Percentiles rank a stretch among this genome's conserved stretches.
Conservation (phyloP, 1,140 invertebrate species). For the Pentalonia nigronervosa region DNA sequence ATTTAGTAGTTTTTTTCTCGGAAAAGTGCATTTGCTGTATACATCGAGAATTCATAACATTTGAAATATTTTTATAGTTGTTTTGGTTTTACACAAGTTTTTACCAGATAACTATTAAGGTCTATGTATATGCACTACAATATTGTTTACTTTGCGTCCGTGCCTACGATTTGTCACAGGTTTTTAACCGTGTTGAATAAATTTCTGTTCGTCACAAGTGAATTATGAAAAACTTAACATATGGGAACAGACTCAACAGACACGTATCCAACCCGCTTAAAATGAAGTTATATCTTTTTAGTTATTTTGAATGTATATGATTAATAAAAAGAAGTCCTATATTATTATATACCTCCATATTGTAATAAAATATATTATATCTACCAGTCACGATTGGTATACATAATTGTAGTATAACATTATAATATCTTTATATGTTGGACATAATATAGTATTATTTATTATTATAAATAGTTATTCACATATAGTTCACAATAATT, state of each 20-base stretch:
- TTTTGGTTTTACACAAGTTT: neutral
- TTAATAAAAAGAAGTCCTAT: neutral
- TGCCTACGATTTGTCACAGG: neutral
- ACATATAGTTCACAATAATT: no score
- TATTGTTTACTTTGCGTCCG: neutral
- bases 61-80: neutral
- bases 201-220: neutral
- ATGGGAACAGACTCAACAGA: neutral
- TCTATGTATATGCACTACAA: no score
- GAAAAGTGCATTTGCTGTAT: no score
- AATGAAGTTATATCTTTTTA: neutral
- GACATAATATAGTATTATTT: neutral
- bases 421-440: neutral
- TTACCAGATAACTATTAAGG: neutral
- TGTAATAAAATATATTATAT: no score
- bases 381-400: neutral
- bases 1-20: neutral
- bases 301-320: neutral
- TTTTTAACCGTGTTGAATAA: neutral
- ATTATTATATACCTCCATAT: neutral
- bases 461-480: neutral
- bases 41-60: neutral
- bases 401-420: neutral
- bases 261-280: neutral
- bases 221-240: neutral